phyloP scores from a whole-genome alignment of 1,140 invertebrate genomes.

The Cydia splendana region DNA sequence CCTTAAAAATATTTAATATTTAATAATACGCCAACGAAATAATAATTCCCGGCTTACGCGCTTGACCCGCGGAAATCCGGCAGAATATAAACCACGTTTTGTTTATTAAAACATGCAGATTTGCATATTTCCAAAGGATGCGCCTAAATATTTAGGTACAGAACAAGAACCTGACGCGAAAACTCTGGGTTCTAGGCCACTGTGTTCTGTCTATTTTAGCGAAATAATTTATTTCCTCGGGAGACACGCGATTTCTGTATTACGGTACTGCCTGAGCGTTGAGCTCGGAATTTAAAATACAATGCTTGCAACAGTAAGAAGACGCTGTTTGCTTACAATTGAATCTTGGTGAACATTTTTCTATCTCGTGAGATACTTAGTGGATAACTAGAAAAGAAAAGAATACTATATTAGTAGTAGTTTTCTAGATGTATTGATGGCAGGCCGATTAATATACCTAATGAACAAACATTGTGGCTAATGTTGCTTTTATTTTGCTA shows the following conservation, averaged over 20 bases:
- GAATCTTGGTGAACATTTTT: not conserved
- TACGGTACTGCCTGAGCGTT: not conserved
- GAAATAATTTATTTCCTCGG: not conserved
- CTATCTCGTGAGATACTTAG: not conserved
- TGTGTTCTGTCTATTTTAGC: not conserved
- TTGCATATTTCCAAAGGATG: slow-evolving; percentile 10
- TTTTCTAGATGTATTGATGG: not conserved
- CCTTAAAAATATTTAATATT: not conserved
- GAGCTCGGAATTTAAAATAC: slow-evolving; percentile 6
- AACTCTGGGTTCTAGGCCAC: not conserved
- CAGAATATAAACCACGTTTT: not conserved
- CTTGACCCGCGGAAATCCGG: not conserved
- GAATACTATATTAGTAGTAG: not conserved
- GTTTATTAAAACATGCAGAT: not conserved
- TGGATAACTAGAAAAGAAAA: not conserved
- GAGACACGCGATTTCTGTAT: slow-evolving; percentile 15
- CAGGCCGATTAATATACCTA: not conserved
- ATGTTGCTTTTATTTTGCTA: too few species aligned
- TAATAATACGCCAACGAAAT: not conserved
- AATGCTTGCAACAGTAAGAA: not conserved
- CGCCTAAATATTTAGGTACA: slow-evolving; percentile 4
- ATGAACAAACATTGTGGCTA: too few species aligned
- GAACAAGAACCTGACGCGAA: not conserved
- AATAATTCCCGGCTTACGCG: not conserved
- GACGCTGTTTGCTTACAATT: slow-evolving; percentile 5